A percentile compares a stretch with the other conserved stretches of the same genome.
Evolutionary conservation across 2,888 invertebrate genomes (phyloP).

Genomic region (Aricia artaxerxes): DNA sequence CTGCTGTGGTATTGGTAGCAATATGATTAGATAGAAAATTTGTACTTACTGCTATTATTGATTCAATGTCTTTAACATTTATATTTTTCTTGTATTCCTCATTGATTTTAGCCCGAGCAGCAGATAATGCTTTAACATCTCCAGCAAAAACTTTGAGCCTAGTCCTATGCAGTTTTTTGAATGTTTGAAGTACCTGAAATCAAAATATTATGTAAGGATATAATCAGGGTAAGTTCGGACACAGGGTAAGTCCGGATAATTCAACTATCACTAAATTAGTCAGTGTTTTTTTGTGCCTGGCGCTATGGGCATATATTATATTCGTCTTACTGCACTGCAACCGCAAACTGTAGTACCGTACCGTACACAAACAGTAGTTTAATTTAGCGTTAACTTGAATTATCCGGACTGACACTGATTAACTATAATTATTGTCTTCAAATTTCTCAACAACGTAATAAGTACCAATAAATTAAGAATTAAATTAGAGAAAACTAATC

Average conservation of each 20-base stretch:
- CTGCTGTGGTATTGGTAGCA: background rate
- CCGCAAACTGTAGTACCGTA: too few relatives aligned
- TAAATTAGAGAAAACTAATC: background rate
- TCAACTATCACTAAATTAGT: too few relatives aligned
- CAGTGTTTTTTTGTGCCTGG: too few relatives aligned
- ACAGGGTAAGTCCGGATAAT: too few relatives aligned
- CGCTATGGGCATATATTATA: too few relatives aligned
- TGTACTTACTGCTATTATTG: constrained; percentile 82
- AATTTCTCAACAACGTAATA: background rate
- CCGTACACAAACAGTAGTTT: too few relatives aligned
- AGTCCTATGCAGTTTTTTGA: constrained; percentile 87
- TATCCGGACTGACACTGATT: too few relatives aligned
- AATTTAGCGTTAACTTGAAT: too few relatives aligned
- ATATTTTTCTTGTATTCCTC: constrained; percentile 86
- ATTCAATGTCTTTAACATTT: constrained; percentile 76
- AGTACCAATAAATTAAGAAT: too few relatives aligned
- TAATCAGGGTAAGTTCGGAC: too few relatives aligned
- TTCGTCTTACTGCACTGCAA: too few relatives aligned
- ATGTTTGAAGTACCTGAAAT: constrained; percentile 83
- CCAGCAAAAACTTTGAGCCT: constrained; percentile 84
- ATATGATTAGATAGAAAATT: background rate
- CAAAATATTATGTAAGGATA: background rate
- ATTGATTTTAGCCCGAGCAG: constrained; percentile 86
- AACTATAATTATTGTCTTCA: background rate
- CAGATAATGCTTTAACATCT: constrained; percentile 82